Conservation (phyloP, 2,888 invertebrate species). For the Cantharis flavilabris region DNA sequence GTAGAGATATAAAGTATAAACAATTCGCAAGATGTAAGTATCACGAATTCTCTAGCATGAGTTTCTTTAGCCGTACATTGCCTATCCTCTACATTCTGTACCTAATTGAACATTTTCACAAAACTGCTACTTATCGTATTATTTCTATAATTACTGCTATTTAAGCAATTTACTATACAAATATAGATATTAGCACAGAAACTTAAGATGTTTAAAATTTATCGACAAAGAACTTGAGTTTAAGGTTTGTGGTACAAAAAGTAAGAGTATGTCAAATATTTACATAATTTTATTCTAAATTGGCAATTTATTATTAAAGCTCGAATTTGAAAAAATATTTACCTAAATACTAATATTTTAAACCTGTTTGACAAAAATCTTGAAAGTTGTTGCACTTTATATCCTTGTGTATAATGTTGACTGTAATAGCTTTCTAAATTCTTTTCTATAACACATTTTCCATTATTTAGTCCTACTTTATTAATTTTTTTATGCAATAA, state of each 20-base stretch:
- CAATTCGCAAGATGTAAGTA: neutral
- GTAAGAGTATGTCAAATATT: neutral
- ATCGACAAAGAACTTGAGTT: neutral
- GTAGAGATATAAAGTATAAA: neutral
- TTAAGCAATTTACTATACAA: neutral
- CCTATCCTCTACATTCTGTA: neutral
- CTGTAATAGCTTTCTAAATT: slow-evolving; percentile 1
- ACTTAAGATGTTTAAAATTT: neutral
- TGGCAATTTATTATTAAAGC: neutral
- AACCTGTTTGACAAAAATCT: neutral
- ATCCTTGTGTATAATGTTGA: neutral
- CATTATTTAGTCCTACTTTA: neutral
- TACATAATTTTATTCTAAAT: neutral
- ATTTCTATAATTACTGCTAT: neutral
- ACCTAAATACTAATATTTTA: neutral
- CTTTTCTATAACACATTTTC: neutral
- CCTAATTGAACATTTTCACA: neutral
- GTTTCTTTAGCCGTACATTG: neutral
- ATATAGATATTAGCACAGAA: neutral
- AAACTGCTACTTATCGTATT: neutral
- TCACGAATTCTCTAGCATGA: neutral
- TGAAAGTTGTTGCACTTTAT: slow-evolving; percentile 4
- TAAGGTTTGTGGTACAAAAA: neutral
- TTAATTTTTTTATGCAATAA: neutral
- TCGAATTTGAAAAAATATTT: neutral